phyloP scores from a whole-genome alignment of 2,113 vertebrate species.

The Corydoras sp. region DNA sequence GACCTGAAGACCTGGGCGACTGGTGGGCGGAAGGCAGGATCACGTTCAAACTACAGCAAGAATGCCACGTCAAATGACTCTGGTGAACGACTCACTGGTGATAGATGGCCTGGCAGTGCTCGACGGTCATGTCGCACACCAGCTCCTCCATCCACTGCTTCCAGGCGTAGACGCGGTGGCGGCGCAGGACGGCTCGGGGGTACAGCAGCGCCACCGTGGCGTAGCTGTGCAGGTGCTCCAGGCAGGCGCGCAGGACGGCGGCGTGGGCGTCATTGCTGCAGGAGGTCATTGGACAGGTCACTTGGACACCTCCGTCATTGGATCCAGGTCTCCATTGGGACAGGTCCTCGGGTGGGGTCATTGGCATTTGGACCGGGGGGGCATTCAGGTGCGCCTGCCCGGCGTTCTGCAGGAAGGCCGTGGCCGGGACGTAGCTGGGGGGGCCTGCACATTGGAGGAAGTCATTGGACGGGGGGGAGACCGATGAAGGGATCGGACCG shows the following conservation, averaged over 20 bases:
- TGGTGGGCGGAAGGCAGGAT: no score
- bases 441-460: constrained; percentile 84
- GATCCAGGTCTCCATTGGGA: no score
- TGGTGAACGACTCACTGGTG: constrained; percentile 74
- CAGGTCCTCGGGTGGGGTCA: no score
- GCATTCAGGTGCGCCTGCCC: constrained; percentile 94
- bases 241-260: constrained; percentile 78
- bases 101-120: constrained; percentile 83
- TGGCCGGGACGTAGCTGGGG: constrained; percentile 96
- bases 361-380: no score
- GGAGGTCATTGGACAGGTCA: no score
- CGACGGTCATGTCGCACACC: constrained; percentile 82
- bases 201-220: constrained; percentile 95
- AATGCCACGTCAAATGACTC: no score
- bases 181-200: constrained; percentile 82
- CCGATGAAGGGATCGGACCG: no score
- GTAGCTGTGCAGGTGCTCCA: constrained; percentile 95
- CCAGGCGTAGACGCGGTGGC: constrained; percentile 89
- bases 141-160: constrained; percentile 96
- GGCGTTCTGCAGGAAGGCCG: constrained; percentile 91
- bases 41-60: no score
- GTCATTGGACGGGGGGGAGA: not conserved
- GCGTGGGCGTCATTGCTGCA: constrained; percentile 93
- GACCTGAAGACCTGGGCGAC: no score
- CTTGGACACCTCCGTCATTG: constrained; percentile 84